Percentiles rank a stretch among this genome's conserved stretches.
Evolutionary conservation across 2,888 invertebrate species (phyloP).

Genomic region (Chymomyza fuscimana): DNA sequence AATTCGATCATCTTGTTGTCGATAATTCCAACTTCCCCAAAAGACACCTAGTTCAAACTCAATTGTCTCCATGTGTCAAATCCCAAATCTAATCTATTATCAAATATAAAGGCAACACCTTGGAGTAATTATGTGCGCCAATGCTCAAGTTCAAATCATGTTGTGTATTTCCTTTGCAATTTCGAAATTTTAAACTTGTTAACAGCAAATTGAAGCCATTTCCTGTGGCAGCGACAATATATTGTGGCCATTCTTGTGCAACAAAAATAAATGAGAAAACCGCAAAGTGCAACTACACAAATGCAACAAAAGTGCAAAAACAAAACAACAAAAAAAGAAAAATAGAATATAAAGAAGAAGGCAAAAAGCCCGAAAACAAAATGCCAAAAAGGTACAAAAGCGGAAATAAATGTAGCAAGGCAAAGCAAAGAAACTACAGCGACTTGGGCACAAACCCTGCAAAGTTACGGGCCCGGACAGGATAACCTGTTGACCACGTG

Average conservation of each 20-base stretch:
- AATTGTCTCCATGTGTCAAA: background rate
- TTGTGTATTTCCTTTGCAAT: constrained; percentile 73
- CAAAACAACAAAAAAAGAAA: constrained; percentile 5
- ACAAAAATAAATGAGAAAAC: constrained; percentile 70
- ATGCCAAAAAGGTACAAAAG: constrained; percentile 73
- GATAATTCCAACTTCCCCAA: too few species aligned
- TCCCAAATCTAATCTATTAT: background rate
- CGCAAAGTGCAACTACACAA: constrained; percentile 61
- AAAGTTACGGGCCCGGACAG: constrained; percentile 50
- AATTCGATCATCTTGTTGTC: too few species aligned
- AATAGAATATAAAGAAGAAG: constrained; percentile 37
- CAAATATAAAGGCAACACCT: constrained; percentile 26
- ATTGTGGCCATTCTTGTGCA: constrained; percentile 16
- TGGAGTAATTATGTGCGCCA: constrained; percentile 70
- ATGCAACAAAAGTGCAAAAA: constrained; percentile 11
- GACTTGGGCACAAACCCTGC: constrained; percentile 10
- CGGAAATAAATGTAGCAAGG: constrained; percentile 69
- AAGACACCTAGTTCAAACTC: too few species aligned
- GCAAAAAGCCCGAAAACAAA: constrained; percentile 54
- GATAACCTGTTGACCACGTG: constrained; percentile 73
- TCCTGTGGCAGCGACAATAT: constrained; percentile 57
- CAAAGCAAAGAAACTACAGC: constrained; percentile 21
- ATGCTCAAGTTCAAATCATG: constrained; percentile 68
- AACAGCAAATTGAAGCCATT: constrained; percentile 76
- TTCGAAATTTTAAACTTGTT: constrained; percentile 74